Evolutionary conservation across 2,888 invertebrate species (phyloP).

Genomic region (Strigamia maritima): DNA sequence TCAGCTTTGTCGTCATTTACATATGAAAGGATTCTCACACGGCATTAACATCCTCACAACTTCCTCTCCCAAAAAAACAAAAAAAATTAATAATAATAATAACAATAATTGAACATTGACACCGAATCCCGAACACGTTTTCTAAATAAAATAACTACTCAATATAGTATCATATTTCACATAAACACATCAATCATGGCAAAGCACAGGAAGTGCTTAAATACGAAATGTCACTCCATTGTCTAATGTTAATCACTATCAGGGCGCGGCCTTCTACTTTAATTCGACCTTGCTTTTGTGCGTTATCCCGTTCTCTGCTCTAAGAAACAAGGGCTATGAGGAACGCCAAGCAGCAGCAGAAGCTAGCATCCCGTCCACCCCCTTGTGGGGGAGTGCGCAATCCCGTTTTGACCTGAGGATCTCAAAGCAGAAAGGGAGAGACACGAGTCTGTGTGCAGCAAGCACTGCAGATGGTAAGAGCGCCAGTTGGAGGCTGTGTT

Average conservation of each 20-base stretch:
- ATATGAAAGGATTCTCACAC: background rate
- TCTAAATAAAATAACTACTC: background rate
- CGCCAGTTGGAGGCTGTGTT: background rate
- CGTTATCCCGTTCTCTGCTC: background rate
- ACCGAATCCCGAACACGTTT: background rate
- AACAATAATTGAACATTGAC: background rate
- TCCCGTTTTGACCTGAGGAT: constrained; percentile 15
- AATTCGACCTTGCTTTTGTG: constrained; percentile 11
- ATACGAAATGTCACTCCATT: background rate
- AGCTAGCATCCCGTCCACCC: constrained; percentile 17
- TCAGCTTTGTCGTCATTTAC: background rate
- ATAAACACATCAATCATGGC: constrained; percentile 12
- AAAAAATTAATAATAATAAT: background rate
- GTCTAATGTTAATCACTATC: background rate
- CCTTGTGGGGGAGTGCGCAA: constrained; percentile 26
- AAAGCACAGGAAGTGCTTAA: background rate
- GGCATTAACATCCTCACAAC: background rate
- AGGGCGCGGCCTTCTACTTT: constrained; percentile 15
- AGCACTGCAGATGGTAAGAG: background rate
- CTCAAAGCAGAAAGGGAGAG: background rate
- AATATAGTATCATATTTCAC: background rate
- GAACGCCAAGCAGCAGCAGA: background rate
- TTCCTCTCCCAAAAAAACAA: background rate
- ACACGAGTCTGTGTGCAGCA: background rate
- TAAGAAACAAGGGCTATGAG: constrained; percentile 2